Conservation (phyloP, 2,113 vertebrate species). For the Crypturellus undulatus region DNA sequence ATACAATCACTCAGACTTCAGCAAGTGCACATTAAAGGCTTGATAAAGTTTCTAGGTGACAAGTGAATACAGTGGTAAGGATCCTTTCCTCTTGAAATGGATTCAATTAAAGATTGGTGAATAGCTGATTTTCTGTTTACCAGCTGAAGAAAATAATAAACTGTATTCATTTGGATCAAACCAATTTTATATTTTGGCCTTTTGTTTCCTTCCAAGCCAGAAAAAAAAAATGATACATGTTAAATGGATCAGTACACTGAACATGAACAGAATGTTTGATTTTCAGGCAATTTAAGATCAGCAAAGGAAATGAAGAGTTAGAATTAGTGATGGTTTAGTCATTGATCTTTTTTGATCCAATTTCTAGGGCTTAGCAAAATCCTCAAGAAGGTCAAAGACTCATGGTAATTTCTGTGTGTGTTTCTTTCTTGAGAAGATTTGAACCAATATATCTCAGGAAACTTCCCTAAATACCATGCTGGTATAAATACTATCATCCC, state of each 20-base stretch:
- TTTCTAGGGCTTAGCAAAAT: not conserved
- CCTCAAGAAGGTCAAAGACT: not conserved
- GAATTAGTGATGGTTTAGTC: not conserved
- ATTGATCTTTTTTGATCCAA: not conserved
- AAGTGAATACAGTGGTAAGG: not conserved
- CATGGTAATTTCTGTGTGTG: not conserved
- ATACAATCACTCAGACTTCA: constrained; percentile 48
- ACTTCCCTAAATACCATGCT: not conserved
- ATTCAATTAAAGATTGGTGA: not conserved
- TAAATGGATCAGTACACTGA: not conserved
- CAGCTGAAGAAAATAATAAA: not conserved
- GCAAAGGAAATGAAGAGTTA: not conserved
- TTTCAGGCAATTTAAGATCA: not conserved
- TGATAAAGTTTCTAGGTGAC: constrained; percentile 51
- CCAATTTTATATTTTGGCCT: not conserved
- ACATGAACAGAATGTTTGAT: not conserved
- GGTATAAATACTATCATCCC: not conserved
- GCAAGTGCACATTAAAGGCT: constrained; percentile 22
- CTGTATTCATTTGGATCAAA: not conserved
- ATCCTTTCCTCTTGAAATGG: not conserved
- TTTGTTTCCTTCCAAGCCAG: not conserved
- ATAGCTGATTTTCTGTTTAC: not conserved
- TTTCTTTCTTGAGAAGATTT: not conserved
- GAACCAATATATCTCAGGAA: not conserved
- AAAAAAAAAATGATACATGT: not conserved